Conservation (phyloP, 1,140 invertebrate species). For the Wiebesia pumilae region DNA sequence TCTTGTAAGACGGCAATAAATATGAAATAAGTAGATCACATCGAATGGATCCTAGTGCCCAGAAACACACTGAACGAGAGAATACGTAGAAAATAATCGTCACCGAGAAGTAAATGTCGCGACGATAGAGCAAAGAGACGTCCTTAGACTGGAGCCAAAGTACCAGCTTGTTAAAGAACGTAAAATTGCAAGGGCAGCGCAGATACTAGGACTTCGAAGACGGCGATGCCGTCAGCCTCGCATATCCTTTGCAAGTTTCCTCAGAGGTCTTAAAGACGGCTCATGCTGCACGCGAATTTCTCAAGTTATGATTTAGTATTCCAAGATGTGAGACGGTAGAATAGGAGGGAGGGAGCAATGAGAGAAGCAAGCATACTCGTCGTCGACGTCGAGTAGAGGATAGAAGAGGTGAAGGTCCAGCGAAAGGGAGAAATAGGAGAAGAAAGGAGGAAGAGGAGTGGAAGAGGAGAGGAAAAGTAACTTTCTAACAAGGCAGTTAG, state of each 20-base stretch:
- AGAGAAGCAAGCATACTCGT: constrained; percentile 17
- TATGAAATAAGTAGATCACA: too few species aligned
- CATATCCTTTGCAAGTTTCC: constrained; percentile 62
- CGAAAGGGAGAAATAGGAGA: constrained; percentile 51
- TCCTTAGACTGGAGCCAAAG: constrained; percentile 11
- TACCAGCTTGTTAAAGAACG: constrained; percentile 64
- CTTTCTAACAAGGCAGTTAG: constrained; percentile 74
- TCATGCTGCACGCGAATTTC: constrained; percentile 68
- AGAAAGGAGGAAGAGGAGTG: constrained; percentile 44
- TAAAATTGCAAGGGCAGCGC: constrained; percentile 62
- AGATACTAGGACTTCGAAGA: constrained; percentile 15
- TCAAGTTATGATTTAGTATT: constrained; percentile 73
- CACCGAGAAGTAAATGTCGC: not conserved
- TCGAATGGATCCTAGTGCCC: too few species aligned
- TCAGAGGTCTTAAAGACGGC: constrained; percentile 70
- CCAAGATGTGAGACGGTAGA: constrained; percentile 50
- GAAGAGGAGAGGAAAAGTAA: constrained; percentile 60
- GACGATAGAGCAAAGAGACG: not conserved
- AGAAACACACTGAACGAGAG: too few species aligned
- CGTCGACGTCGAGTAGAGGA: constrained; percentile 2
- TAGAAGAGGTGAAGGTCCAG: constrained; percentile 37
- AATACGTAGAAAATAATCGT: too few species aligned
- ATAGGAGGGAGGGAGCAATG: constrained; percentile 13
- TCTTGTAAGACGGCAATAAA: too few species aligned
- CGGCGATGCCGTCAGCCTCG: not conserved